A percentile compares a stretch with the other conserved stretches of the same genome.
Conservation (phyloP, 1,140 invertebrate species). For the Pectinophora gossypiella region DNA sequence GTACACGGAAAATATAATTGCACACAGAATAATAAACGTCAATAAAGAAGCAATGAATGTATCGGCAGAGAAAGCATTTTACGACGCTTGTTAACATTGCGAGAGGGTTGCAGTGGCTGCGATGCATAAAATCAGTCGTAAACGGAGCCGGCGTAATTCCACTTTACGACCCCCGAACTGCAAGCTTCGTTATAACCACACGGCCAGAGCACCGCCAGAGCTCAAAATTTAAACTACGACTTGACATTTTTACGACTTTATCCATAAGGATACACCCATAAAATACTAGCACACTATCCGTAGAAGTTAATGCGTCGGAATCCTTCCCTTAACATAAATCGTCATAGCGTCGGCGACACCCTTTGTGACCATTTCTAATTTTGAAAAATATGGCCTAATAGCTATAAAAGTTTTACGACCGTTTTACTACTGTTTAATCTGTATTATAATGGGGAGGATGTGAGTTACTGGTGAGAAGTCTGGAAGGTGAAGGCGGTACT, state of each 20-base stretch:
- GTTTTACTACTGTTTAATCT: conserved; percentile 69
- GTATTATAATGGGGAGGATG: conserved; percentile 39
- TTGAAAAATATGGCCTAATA: conserved; percentile 51
- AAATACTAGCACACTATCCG: conserved; percentile 42
- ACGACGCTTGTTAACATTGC: conserved; percentile 17
- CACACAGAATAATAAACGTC: no score
- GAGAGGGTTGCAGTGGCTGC: neutral
- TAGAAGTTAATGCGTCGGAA: conserved; percentile 43
- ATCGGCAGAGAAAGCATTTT: conserved; percentile 21
- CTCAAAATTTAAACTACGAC: conserved; percentile 9
- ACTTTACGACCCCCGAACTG: conserved; percentile 47
- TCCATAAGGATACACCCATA: conserved; percentile 37
- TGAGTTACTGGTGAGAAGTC: conserved; percentile 35
- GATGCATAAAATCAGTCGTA: conserved; percentile 37
- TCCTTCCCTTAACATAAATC: conserved; percentile 39
- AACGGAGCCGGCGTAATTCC: conserved; percentile 25
- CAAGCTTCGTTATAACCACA: conserved; percentile 29
- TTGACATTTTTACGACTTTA: conserved; percentile 61
- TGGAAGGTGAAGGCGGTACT: neutral
- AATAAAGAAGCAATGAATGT: no score
- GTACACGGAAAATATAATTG: no score
- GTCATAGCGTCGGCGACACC: conserved; percentile 41
- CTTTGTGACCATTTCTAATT: conserved; percentile 56
- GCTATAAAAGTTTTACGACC: conserved; percentile 61
- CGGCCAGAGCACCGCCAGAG: conserved; percentile 20